These are phyloP conservation scores for Urophycis tenuis DNA, from an alignment of 2,797 vertebrate genomes.

Conservation along the genomic window DNA sequence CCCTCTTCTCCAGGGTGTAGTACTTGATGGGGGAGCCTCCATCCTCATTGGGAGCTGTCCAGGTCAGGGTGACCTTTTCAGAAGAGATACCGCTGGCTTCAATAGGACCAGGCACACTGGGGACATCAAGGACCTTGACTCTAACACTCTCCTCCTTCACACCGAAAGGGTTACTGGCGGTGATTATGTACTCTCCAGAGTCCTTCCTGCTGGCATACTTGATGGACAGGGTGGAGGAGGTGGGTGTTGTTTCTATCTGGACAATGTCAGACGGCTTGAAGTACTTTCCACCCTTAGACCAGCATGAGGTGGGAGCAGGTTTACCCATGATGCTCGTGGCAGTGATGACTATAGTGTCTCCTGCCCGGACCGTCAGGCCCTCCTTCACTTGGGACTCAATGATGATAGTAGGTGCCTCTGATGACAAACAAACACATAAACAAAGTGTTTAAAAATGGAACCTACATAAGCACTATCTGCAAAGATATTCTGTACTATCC, in stretches of 20 bases:
- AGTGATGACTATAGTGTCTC: slow-evolving; percentile 88
- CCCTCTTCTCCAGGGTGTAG: slow-evolving; percentile 93
- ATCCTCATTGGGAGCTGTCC: slow-evolving; percentile 88
- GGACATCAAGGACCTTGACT: slow-evolving; percentile 93
- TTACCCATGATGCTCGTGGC: slow-evolving; percentile 95
- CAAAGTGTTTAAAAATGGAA: not conserved
- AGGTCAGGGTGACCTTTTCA: slow-evolving; percentile 91
- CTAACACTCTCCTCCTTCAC: slow-evolving; percentile 90
- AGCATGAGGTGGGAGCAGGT: slow-evolving; percentile 88
- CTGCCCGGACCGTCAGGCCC: slow-evolving; percentile 89
- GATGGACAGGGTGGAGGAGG: slow-evolving; percentile 85
- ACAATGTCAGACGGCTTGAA: slow-evolving; percentile 92
- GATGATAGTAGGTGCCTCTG: slow-evolving; percentile 90
- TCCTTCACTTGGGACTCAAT: slow-evolving; percentile 91
- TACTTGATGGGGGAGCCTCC: slow-evolving; percentile 90
- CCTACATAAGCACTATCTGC: not conserved
- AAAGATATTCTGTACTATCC: not conserved
- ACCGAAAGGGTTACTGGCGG: slow-evolving; percentile 95
- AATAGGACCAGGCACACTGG: slow-evolving; percentile 86
- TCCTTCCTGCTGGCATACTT: slow-evolving; percentile 95
- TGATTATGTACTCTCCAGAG: slow-evolving; percentile 93
- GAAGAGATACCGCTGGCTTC: slow-evolving; percentile 88
- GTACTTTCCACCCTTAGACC: slow-evolving; percentile 96
- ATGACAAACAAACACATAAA: slow-evolving; percentile 40
- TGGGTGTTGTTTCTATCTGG: slow-evolving; percentile 84